phyloP scores from a whole-genome alignment of 2,888 invertebrate genomes.

The Siphlonurus alternatus region DNA sequence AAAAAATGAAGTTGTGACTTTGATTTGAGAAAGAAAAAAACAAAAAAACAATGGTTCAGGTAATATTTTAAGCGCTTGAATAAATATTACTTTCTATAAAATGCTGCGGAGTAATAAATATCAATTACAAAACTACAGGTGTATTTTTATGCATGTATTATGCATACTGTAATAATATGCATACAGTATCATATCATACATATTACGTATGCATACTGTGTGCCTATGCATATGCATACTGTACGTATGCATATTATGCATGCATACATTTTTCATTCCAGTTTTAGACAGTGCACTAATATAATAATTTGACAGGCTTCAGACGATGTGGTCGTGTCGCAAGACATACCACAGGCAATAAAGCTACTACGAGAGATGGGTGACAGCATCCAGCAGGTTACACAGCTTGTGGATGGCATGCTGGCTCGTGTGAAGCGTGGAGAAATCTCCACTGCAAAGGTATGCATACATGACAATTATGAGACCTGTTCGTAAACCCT shows the following conservation, averaged over 20 bases:
- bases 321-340: conserved; percentile 42
- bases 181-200: too few species aligned
- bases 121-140: too few species aligned
- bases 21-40: neutral
- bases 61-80: neutral
- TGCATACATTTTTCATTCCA: too few species aligned
- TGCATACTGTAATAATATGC: too few species aligned
- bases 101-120: neutral
- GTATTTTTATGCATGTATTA: too few species aligned
- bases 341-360: conserved; percentile 60
- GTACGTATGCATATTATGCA: too few species aligned
- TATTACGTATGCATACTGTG: too few species aligned
- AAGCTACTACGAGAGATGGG: conserved; percentile 66
- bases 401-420: conserved; percentile 66
- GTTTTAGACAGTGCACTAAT: too few species aligned
- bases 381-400: conserved; percentile 63
- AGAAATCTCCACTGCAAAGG: conserved; percentile 58
- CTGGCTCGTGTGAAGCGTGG: conserved; percentile 58
- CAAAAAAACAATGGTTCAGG: neutral
- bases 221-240: too few species aligned
- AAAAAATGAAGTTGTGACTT: neutral
- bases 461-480: conserved; percentile 10
- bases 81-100: too few species aligned
- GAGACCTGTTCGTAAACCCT: too few species aligned
- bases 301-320: conserved; percentile 34